Evolutionary conservation across 2,113 vertebrate genomes (phyloP).

Genomic region (Mesembrinibis cayennensis): DNA sequence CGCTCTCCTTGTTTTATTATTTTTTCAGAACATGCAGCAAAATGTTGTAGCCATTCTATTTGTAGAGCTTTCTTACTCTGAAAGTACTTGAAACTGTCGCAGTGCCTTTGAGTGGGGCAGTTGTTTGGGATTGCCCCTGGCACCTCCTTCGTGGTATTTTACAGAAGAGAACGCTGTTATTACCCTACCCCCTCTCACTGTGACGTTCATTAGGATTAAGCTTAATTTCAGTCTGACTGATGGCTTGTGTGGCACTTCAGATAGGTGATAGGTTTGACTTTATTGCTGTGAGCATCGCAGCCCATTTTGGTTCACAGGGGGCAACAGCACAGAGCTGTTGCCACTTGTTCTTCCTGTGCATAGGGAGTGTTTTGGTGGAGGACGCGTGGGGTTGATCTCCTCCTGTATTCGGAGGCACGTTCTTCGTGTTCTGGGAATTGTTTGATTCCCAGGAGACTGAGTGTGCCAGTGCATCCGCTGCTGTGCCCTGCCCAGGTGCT

Average conservation of each 20-base stretch:
- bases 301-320: not conserved
- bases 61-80: not conserved
- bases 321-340: not conserved
- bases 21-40: not conserved
- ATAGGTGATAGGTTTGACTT: not conserved
- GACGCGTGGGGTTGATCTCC: accelerated
- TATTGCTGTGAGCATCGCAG: not conserved
- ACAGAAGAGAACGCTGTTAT: not conserved
- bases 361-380: not conserved
- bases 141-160: not conserved
- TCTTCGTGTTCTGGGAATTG: not conserved
- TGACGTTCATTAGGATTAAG: not conserved
- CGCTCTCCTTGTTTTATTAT: not conserved
- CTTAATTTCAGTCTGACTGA: not conserved
- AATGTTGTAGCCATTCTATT: not conserved
- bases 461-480: not conserved
- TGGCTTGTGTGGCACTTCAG: not conserved
- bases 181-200: not conserved
- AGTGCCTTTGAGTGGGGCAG: not conserved
- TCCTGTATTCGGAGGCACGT: not conserved
- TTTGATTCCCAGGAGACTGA: not conserved
- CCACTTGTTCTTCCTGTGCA: not conserved
- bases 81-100: accelerated
- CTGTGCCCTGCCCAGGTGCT: not conserved
- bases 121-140: not conserved